These are phyloP conservation scores for Tryphoninae sp. DNA, from an alignment of 2,888 invertebrate species.

Conservation along the genomic window DNA sequence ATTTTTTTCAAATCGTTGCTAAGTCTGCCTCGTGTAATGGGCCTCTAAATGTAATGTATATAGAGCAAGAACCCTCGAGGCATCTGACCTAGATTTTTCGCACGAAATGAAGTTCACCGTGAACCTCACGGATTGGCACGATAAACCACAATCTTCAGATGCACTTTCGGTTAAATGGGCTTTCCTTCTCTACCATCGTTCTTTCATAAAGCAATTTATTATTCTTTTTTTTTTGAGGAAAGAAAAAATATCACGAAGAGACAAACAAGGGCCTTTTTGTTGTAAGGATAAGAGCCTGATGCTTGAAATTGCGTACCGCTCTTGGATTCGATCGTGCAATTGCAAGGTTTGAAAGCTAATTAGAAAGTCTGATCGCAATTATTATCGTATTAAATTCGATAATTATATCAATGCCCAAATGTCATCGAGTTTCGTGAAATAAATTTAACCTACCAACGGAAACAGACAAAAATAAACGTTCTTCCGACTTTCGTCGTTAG, in stretches of 20 bases:
- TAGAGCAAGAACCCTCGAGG: conserved; percentile 40
- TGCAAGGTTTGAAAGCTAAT: not conserved
- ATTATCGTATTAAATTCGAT: not conserved
- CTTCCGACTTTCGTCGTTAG: too few relatives aligned
- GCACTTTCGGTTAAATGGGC: conserved; percentile 44
- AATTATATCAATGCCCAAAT: not conserved
- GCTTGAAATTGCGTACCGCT: conserved; percentile 9
- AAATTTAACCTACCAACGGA: too few relatives aligned
- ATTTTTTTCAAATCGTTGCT: not conserved
- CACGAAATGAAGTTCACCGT: conserved; percentile 56
- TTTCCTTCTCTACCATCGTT: conserved; percentile 11
- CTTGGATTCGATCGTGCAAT: not conserved
- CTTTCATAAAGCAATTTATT: conserved; percentile 17
- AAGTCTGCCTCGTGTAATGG: conserved; percentile 28
- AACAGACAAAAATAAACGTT: too few relatives aligned
- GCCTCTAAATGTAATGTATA: conserved; percentile 36
- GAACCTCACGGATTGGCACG: conserved; percentile 52
- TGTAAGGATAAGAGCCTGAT: conserved; percentile 6
- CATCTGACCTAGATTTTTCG: conserved; percentile 60
- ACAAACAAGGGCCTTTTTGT: conserved; percentile 17
- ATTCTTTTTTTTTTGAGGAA: not conserved
- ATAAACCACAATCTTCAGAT: conserved; percentile 63
- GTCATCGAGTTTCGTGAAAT: not conserved
- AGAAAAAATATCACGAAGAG: conserved; percentile 15
- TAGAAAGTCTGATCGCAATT: not conserved